These are phyloP conservation scores for Porites australiensis DNA, from an alignment of 64 coral and sea anemone species.

Conservation along the genomic window DNA sequence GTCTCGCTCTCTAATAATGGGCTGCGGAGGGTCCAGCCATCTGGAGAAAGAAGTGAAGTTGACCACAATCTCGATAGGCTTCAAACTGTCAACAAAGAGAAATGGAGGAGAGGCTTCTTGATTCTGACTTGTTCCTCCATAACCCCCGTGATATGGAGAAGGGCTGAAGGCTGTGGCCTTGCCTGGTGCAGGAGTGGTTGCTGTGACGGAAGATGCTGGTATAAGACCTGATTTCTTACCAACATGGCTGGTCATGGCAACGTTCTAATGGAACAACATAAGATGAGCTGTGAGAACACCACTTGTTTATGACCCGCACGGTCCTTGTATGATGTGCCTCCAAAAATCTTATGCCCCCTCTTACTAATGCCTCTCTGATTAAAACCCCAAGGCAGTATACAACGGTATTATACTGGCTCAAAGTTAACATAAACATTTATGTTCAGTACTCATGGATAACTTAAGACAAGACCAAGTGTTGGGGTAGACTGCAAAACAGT, in stretches of 20 bases:
- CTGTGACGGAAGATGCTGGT: constrained; percentile 81
- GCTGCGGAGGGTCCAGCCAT: constrained; percentile 95
- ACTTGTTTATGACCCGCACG: background rate
- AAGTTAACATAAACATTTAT: no score
- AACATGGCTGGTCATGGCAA: constrained; percentile 73
- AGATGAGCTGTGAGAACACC: background rate
- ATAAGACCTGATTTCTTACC: constrained; percentile 91
- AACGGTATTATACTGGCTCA: no score
- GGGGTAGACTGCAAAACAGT: no score
- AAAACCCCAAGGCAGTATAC: no score
- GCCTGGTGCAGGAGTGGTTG: constrained; percentile 75
- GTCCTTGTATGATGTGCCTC: background rate
- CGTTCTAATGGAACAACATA: constrained; percentile 69
- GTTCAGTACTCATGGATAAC: no score
- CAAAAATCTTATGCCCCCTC: background rate
- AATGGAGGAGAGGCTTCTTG: constrained; percentile 89
- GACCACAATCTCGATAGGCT: constrained; percentile 89
- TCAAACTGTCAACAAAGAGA: constrained; percentile 95
- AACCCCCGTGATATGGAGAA: constrained; percentile 70
- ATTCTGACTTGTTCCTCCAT: constrained; percentile 19
- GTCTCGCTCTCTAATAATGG: constrained; percentile 87
- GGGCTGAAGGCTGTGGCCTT: constrained; percentile 78
- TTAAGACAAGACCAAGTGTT: no score
- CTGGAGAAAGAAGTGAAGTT: constrained; percentile 86
- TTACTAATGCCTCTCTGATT: no score